phyloP scores from a whole-genome alignment of 2,797 vertebrate species.

The Ciconia nigra region DNA sequence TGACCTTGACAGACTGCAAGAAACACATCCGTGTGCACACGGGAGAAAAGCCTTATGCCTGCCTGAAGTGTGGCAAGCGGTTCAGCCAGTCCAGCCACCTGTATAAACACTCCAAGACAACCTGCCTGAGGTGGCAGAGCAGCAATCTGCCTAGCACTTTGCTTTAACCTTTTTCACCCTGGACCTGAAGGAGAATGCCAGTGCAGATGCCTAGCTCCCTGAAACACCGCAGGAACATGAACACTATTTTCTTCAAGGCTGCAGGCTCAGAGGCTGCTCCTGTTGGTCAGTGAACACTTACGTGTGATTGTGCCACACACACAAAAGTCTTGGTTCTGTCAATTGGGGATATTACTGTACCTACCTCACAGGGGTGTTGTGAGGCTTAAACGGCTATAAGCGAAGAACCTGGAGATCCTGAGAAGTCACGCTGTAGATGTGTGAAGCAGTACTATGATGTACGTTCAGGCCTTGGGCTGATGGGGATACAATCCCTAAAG shows the following conservation, averaged over 20 bases:
- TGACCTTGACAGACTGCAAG: slow-evolving; percentile 98
- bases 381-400: slow-evolving; percentile 12
- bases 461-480: neutral
- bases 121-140: slow-evolving; percentile 97
- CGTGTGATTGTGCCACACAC: slow-evolving; percentile 1
- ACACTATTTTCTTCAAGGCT: neutral
- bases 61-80: slow-evolving; percentile 95
- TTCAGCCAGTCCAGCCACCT: slow-evolving; percentile 98
- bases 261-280: neutral
- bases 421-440: neutral
- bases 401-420: neutral
- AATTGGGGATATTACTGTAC: slow-evolving; percentile 51
- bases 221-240: neutral
- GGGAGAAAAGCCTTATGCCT: slow-evolving; percentile 96
- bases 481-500: neutral
- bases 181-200: neutral
- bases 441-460: neutral
- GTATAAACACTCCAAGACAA: slow-evolving; percentile 98
- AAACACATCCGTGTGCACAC: slow-evolving; percentile 99
- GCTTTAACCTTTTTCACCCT: slow-evolving; percentile 71
- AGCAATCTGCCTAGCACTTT: slow-evolving; percentile 88
- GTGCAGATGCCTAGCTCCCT: neutral
- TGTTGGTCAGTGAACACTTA: neutral
- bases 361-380: slow-evolving; percentile 63
- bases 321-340: slow-evolving; percentile 17